phyloP scores from a whole-genome alignment of 1,140 invertebrate genomes.

The Hycleus phaleratus region DNA sequence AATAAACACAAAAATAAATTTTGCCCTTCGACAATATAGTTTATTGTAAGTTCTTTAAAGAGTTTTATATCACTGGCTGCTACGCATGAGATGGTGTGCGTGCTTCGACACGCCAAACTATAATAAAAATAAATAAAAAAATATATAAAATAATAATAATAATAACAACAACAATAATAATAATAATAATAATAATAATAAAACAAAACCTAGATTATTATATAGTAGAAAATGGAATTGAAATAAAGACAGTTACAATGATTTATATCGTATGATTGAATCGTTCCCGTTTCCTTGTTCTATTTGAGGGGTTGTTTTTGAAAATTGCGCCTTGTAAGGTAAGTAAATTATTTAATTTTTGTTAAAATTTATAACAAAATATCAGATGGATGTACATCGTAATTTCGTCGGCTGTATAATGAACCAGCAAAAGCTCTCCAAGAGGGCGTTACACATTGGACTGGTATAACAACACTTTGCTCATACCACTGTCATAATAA shows the following conservation, averaged over 20 bases:
- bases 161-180: too few relatives aligned
- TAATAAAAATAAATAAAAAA: background rate
- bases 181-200: background rate
- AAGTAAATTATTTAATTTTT: too few relatives aligned
- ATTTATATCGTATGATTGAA: conserved; percentile 8
- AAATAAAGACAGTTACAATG: conserved; percentile 36
- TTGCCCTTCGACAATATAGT: conserved; percentile 9
- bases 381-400: conserved; percentile 1
- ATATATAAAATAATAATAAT: too few relatives aligned
- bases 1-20: conserved; percentile 23
- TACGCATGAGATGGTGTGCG: conserved; percentile 21
- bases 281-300: background rate
- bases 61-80: conserved; percentile 34
- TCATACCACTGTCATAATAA: conserved; percentile 14
- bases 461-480: conserved; percentile 4
- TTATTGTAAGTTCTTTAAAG: conserved; percentile 6
- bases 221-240: conserved; percentile 37
- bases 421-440: conserved; percentile 13
- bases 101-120: conserved; percentile 20
- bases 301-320: background rate
- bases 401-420: conserved; percentile 11
- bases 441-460: conserved; percentile 10
- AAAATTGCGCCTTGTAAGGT: too few relatives aligned
- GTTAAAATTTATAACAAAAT: too few relatives aligned
- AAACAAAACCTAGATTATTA: conserved; percentile 32